A percentile compares a stretch with the other conserved stretches of the same genome.
These are phyloP conservation scores for Phocides pigmalion DNA, from an alignment of 1,140 invertebrate genomes.

Conservation along the genomic window DNA sequence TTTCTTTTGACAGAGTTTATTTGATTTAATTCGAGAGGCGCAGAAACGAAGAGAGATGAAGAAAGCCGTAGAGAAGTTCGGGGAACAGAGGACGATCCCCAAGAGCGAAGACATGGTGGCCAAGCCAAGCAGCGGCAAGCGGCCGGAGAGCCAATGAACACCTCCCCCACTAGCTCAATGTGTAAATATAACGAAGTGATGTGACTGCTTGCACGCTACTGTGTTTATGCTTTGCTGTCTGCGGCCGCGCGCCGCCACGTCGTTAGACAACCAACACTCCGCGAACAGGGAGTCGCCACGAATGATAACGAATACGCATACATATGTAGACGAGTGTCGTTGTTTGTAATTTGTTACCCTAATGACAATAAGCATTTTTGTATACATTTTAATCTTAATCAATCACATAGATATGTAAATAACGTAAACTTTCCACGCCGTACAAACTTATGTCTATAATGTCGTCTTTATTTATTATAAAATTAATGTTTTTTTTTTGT, in stretches of 20 bases:
- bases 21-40: conserved; percentile 73
- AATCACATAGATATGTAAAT: conserved; percentile 60
- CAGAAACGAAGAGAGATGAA: conserved; percentile 70
- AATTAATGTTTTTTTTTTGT: conserved; percentile 41
- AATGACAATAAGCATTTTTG: conserved; percentile 76
- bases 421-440: conserved; percentile 48
- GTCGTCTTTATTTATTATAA: conserved; percentile 41
- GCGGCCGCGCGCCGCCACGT: conserved; percentile 48
- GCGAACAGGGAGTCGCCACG: conserved; percentile 4
- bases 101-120: conserved; percentile 66
- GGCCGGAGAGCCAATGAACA: conserved; percentile 67
- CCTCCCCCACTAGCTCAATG: conserved; percentile 20
- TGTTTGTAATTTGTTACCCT: conserved; percentile 51
- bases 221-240: conserved; percentile 56
- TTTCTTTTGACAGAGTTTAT: conserved; percentile 62
- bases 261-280: conserved; percentile 13
- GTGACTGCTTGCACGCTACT: conserved; percentile 26
- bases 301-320: conserved; percentile 31
- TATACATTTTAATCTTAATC: conserved; percentile 62
- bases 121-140: conserved; percentile 62
- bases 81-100: conserved; percentile 52
- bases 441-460: conserved; percentile 49
- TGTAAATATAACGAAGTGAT: conserved; percentile 39
- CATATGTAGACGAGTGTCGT: conserved; percentile 31
- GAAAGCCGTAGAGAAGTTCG: conserved; percentile 61